Base-by-base conservation (phyloP, 2,888 invertebrate species). In the Dynastes hyllus region DNA sequence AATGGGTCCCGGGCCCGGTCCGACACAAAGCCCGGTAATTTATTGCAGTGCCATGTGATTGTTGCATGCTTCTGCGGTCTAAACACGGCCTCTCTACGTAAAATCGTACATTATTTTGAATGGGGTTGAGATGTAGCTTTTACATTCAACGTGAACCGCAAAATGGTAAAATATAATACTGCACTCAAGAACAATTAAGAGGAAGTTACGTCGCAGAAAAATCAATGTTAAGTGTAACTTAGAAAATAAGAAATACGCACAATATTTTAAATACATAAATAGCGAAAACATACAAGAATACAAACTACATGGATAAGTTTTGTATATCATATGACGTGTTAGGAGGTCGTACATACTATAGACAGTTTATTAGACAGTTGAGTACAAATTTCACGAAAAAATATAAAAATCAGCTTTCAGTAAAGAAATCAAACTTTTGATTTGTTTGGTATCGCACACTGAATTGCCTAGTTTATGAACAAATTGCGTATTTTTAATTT, bases 31-130 rank as follows among this genome's bases (percentile, higher is more conserved):
- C 86, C 85, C 84, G 81, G 82, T 87, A 87, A 88, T 87, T 87
- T 87, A 87, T 87, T 82, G 85, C 86, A 82, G 83, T 84, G 83
- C 86, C 83, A 84, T 85, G 86, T 86, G 87, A 87, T 88, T 88
- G 87, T 88, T 87, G 87, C 87, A 87, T 87, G 88, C 86, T 86
- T 82, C 82, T 83, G 83, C 80, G 83, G 84, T 83, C 83, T 84
- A 83, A 84, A 84, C 83, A 84, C 83, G 81, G 55, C 77, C 66
- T 65, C 80, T 71, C 69, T 69, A 65, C 73, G 50, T 79, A 79
- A 69, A 76, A 67, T 73, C 79, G 79, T 69, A 71, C 75, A 71
- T 73, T 78, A 78, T 66, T 73, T 73, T 29, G 77, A 77, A 69
- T 67, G 67, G 71, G 73, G 78, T 71, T 78, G 71, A 78, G 78